These are phyloP conservation scores for Sycophila sp. DNA, from an alignment of 1,140 invertebrate genomes.

Conservation along the genomic window DNA sequence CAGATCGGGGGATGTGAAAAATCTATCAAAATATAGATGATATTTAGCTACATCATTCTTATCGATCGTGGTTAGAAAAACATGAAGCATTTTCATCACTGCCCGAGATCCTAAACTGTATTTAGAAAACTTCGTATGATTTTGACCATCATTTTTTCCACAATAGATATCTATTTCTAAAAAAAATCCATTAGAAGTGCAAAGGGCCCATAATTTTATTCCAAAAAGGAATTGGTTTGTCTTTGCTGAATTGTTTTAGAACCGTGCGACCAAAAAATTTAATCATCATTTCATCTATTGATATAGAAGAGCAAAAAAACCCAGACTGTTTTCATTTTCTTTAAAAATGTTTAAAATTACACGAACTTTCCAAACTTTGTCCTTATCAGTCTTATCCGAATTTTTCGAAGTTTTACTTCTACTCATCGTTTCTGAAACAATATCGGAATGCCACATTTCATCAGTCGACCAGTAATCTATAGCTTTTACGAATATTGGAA, in stretches of 20 bases:
- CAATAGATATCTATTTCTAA: slow-evolving; percentile 31
- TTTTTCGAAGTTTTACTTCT: slow-evolving; percentile 34
- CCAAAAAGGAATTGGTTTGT: slow-evolving; percentile 34
- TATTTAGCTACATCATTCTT: not conserved
- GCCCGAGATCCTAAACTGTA: slow-evolving; percentile 16
- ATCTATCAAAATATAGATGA: slow-evolving; percentile 22
- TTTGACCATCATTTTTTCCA: slow-evolving; percentile 7
- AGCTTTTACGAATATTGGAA: slow-evolving; percentile 30
- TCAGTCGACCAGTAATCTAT: slow-evolving; percentile 36
- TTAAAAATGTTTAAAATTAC: slow-evolving; percentile 34
- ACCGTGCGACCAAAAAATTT: slow-evolving; percentile 32
- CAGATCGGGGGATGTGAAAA: slow-evolving; percentile 16
- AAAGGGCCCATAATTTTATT: slow-evolving; percentile 30
- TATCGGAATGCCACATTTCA: slow-evolving; percentile 24
- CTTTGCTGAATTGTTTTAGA: slow-evolving; percentile 23
- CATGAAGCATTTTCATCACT: slow-evolving; percentile 17
- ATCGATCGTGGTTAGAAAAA: not conserved
- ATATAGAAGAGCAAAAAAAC: slow-evolving; percentile 20
- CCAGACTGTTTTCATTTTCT: slow-evolving; percentile 25
- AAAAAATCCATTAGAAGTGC: slow-evolving; percentile 20
- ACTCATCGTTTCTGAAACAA: slow-evolving; percentile 22
- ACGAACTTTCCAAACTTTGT: slow-evolving; percentile 38
- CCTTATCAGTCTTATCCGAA: slow-evolving; percentile 28
- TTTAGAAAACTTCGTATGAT: not conserved
- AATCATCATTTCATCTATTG: slow-evolving; percentile 40